phyloP scores from a whole-genome alignment of 2,888 invertebrate species.

The Tachina fera region DNA sequence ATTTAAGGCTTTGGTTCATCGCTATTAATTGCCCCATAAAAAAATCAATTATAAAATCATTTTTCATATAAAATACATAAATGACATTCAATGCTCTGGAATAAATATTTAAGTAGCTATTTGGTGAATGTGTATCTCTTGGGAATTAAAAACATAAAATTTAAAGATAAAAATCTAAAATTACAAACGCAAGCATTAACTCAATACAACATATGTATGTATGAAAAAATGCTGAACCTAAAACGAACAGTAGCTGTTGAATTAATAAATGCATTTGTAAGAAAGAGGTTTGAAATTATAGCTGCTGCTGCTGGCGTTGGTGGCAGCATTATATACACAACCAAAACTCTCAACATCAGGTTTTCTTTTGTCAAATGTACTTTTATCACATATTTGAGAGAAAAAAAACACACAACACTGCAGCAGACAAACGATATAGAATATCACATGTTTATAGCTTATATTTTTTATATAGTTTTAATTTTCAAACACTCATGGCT shows the following conservation, averaged over 20 bases:
- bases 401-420: background rate
- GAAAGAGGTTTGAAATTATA: conserved; percentile 55
- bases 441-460: conserved; percentile 57
- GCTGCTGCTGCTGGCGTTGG: conserved; percentile 21
- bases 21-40: background rate
- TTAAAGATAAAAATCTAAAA: conserved; percentile 44
- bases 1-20: background rate
- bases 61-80: background rate
- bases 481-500: conserved; percentile 53
- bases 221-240: background rate
- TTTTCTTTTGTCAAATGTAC: conserved; percentile 42
- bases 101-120: conserved; percentile 18
- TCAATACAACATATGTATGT: background rate
- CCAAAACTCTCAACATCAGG: conserved; percentile 9
- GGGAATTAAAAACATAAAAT: conserved; percentile 29
- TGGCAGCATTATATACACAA: conserved; percentile 7
- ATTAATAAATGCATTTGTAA: conserved; percentile 39
- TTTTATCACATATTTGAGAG: conserved; percentile 44
- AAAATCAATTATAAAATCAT: background rate
- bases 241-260: conserved; percentile 59
- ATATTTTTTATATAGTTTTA: conserved; percentile 60
- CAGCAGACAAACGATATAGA: conserved; percentile 41
- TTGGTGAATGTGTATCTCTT: conserved; percentile 14
- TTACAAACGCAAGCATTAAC: conserved; percentile 22
- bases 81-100: conserved; percentile 38